Percentiles rank a stretch among this genome's conserved stretches.
Evolutionary conservation across 2,888 invertebrate species (phyloP).

Genomic region (Laothoe populi): DNA sequence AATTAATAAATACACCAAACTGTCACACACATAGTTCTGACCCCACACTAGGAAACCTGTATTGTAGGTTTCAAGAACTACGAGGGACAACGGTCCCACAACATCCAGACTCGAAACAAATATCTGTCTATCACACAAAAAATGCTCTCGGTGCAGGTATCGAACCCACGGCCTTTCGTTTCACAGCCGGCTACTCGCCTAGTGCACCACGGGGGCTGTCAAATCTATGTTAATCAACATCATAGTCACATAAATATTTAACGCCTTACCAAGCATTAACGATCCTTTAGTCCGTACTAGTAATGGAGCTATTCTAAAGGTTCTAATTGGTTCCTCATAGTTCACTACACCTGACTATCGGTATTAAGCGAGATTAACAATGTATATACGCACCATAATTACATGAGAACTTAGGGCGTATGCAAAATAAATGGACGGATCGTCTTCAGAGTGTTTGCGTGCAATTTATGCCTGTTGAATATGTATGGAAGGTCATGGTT

Average conservation of each 20-base stretch:
- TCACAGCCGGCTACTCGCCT: no score
- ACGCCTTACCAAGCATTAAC: conserved; percentile 5
- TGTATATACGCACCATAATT: conserved; percentile 44
- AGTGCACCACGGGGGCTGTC: no score
- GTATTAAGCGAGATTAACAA: conserved; percentile 57
- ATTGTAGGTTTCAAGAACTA: no score
- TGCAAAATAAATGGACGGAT: conserved; percentile 20
- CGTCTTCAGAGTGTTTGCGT: conserved; percentile 6
- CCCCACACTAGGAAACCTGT: no score
- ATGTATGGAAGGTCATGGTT: conserved; percentile 1
- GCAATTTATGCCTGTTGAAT: conserved; percentile 8
- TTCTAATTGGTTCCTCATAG: conserved; percentile 50
- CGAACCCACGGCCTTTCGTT: no score
- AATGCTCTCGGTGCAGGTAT: no score
- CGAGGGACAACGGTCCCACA: no score
- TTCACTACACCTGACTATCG: conserved; percentile 59
- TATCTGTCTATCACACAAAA: no score
- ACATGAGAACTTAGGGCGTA: conserved; percentile 29
- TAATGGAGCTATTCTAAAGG: conserved; percentile 46
- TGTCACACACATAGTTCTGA: no score
- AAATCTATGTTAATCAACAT: conserved; percentile 23
- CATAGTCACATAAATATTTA: conserved; percentile 22
- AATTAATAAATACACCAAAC: no score
- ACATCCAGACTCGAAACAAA: no score
- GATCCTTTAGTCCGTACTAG: conserved; percentile 22